Evolutionary conservation across 2,113 vertebrate species (phyloP).

Genomic region (Oceanodroma tethys): DNA sequence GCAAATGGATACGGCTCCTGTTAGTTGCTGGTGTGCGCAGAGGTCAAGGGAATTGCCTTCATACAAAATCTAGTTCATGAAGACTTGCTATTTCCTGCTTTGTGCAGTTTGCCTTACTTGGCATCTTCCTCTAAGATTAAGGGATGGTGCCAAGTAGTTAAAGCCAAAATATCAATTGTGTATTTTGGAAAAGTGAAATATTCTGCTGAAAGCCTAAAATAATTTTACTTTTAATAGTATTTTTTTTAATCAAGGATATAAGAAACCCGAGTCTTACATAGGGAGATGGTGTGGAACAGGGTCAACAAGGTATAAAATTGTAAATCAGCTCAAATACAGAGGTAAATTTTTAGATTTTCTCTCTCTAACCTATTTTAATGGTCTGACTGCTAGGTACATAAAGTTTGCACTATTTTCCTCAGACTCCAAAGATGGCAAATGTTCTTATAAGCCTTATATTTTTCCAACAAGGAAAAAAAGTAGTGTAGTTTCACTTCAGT

Average conservation of each 20-base stretch:
- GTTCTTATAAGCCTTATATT: slow-evolving; percentile 32
- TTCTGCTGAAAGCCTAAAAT: background rate
- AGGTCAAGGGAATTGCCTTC: slow-evolving; percentile 10
- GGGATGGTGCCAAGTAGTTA: background rate
- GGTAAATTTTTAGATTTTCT: background rate
- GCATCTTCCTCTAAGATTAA: background rate
- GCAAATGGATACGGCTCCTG: background rate
- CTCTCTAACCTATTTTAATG: background rate
- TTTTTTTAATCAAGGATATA: background rate
- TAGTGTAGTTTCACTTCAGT: background rate
- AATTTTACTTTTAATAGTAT: background rate
- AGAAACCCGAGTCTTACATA: background rate
- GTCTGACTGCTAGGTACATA: slow-evolving; percentile 9
- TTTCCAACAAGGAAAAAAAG: slow-evolving; percentile 4
- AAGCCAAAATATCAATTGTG: background rate
- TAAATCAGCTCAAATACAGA: background rate
- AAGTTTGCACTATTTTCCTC: slow-evolving; percentile 7
- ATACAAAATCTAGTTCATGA: background rate
- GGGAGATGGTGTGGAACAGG: background rate
- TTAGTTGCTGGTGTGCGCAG: background rate
- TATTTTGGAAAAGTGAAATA: background rate
- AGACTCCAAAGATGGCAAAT: background rate
- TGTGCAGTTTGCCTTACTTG: background rate
- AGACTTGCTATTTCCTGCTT: background rate
- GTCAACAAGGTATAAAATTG: slow-evolving; percentile 10